Evolutionary conservation across 2,888 invertebrate species (phyloP).

Genomic region (Leucophenga maculata): DNA sequence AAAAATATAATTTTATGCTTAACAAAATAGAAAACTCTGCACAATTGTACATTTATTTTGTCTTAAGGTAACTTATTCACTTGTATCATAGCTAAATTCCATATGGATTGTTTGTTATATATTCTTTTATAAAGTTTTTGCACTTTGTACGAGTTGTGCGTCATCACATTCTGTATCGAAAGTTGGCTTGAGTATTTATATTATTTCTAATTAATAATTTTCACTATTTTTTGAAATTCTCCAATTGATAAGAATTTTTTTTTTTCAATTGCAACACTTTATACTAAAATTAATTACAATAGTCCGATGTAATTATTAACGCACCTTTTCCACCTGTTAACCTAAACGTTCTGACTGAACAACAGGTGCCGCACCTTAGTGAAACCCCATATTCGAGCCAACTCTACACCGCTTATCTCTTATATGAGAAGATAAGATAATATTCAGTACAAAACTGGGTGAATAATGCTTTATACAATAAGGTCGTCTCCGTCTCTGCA

Average conservation of each 20-base stretch:
- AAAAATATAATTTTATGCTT: not conserved
- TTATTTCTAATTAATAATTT: conserved; percentile 3
- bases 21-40: not conserved
- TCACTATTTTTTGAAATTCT: not conserved
- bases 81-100: too few relatives aligned
- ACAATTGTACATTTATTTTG: not conserved
- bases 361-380: conserved; percentile 49
- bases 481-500: not conserved
- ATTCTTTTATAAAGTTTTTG: too few relatives aligned
- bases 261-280: conserved; percentile 2
- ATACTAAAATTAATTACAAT: not conserved
- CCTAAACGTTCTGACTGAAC: conserved; percentile 56
- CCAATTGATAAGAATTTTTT: not conserved
- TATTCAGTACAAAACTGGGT: conserved; percentile 37
- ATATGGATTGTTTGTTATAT: too few relatives aligned
- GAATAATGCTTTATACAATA: conserved; percentile 41
- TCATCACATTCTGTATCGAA: not conserved
- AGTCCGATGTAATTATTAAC: conserved; percentile 14
- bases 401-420: conserved; percentile 40
- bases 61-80: not conserved
- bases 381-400: conserved; percentile 37
- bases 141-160: not conserved
- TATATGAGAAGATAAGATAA: conserved; percentile 48
- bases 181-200: conserved; percentile 6
- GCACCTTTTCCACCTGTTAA: conserved; percentile 64